Percentiles rank a stretch among this genome's conserved stretches.
Evolutionary conservation across 2,113 vertebrate genomes (phyloP).

Genomic region (Podarcis cretensis): DNA sequence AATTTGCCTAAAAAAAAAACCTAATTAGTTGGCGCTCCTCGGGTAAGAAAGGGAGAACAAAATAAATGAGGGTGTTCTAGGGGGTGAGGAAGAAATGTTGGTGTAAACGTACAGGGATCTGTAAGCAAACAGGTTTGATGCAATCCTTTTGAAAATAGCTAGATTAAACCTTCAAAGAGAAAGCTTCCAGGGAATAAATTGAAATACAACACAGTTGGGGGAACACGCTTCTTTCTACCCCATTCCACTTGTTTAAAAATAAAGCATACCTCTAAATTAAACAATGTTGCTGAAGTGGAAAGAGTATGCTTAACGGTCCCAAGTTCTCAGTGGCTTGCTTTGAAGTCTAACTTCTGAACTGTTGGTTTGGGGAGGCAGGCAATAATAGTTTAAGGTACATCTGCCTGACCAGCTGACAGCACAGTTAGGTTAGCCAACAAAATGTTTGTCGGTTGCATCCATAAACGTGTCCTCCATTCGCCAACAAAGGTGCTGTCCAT

Average conservation of each 20-base stretch:
- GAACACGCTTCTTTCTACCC: background rate
- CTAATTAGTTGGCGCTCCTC: conserved; percentile 44
- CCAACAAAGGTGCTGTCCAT: background rate
- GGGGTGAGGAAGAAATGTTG: no score
- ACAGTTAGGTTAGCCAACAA: background rate
- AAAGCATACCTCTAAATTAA: background rate
- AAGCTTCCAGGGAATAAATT: conserved; percentile 11
- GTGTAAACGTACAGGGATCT: background rate
- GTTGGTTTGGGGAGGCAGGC: background rate
- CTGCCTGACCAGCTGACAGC: background rate
- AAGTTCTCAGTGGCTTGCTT: background rate
- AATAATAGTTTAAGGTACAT: background rate
- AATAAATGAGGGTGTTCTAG: background rate
- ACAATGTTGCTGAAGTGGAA: conserved; percentile 15
- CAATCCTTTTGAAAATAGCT: background rate
- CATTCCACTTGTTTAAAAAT: conserved; percentile 4
- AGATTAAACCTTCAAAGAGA: background rate
- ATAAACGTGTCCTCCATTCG: background rate
- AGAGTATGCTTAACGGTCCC: background rate
- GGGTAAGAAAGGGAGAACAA: background rate
- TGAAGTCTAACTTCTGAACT: background rate
- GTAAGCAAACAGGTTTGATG: background rate
- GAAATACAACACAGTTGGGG: background rate
- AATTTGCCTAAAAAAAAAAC: conserved; percentile 49
- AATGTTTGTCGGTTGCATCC: background rate